Base-by-base conservation (phyloP, 1,140 invertebrate genomes). In the Zaprionus ghesquierei region DNA sequence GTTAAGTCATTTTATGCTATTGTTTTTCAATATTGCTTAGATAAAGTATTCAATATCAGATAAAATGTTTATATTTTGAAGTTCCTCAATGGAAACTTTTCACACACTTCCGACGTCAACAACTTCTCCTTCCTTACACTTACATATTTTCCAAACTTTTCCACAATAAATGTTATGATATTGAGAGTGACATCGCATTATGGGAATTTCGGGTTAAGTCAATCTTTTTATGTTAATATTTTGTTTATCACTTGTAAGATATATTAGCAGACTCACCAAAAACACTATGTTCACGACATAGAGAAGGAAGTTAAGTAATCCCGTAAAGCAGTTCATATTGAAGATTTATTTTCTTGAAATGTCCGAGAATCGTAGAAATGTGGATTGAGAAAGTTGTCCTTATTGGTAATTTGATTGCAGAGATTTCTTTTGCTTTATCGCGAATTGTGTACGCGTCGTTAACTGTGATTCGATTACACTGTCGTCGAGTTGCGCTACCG, bases 221-320 rank as follows among this genome's bases (percentile, higher is more conserved):
- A 41, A 41, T 41, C 35, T 41, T 6, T 15, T 5, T 9, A 50
- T 6, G 8, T 20, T 31, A 12, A 53, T 15, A 13, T 20, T 27
- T 27, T n/a, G n/a, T n/a, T 58, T 46, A 13, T 9, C 10, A 51
- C 12, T 33, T 22, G 18, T n/a, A 8, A 23, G 18, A 46, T 41
- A 13, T 29, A 27, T 33, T 62, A 13, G 9, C 15, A 2, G 33
- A 81, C 85, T 89, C 68, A 89, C 85, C 85, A 89, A 64, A 75
- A 89, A 89, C 51, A 89, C 75, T 5, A 85, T 53, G 64, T 89
- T 89, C 33, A 85, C 54, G 15, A 89, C 25, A 35, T 89, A 89
- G 29, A 89, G 51, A 38, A 89, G 56, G 53, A 90, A 81, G 58
- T 89, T 89, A 15, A 85, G 31, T 70, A 89, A 49, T 53, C 81